Conservation (phyloP, 1,140 invertebrate species). For the Zeugodacus cucurbitae region DNA sequence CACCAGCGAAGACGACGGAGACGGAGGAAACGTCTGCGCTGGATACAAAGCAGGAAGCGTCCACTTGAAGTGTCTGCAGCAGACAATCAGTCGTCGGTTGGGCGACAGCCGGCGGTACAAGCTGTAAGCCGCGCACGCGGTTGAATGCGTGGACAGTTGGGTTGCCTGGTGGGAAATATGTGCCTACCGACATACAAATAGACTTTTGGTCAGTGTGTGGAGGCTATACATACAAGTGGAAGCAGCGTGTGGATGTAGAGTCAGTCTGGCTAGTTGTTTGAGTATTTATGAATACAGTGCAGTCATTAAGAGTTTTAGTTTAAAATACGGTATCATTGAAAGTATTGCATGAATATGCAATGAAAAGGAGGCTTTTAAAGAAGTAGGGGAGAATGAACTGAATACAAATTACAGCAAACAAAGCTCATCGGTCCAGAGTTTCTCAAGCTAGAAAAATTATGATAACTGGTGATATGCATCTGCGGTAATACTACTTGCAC, state of each 20-base stretch:
- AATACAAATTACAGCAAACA: too few species aligned
- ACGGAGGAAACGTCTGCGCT: background rate
- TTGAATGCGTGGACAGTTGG: conserved; percentile 19
- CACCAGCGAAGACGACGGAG: background rate
- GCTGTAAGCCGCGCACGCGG: background rate
- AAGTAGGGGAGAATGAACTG: too few species aligned
- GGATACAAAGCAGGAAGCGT: background rate
- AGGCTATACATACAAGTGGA: background rate
- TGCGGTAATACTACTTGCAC: too few species aligned
- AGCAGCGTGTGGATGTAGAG: background rate
- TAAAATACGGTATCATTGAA: background rate
- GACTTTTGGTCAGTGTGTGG: background rate
- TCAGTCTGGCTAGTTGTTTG: background rate
- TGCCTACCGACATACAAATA: too few species aligned
- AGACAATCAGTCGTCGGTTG: conserved; percentile 9
- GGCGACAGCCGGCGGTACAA: conserved; percentile 24
- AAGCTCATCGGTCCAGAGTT: too few species aligned
- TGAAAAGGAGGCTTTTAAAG: too few species aligned
- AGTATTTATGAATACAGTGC: background rate
- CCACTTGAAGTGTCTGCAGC: conserved; percentile 32
- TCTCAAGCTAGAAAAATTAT: too few species aligned
- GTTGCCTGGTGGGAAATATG: background rate
- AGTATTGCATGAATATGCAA: too few species aligned
- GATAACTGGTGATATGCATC: too few species aligned
- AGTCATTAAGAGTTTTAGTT: background rate